Percentiles rank a stretch among this genome's conserved stretches.
These are phyloP conservation scores for Aelia acuminata DNA, from an alignment of 2,888 invertebrate genomes.

Conservation along the genomic window DNA sequence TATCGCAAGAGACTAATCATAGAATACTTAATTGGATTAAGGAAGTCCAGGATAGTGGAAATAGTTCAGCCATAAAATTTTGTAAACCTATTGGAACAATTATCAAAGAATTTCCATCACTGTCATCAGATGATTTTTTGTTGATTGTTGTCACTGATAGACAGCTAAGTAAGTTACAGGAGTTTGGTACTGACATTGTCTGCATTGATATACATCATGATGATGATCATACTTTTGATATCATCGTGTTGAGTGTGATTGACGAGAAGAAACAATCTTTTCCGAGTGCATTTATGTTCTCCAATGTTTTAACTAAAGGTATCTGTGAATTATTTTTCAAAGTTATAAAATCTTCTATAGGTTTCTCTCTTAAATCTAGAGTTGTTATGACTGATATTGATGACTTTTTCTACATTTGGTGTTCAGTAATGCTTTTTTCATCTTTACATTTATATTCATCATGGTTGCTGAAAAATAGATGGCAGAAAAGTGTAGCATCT, in stretches of 20 bases:
- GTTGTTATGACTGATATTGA: constrained; percentile 59
- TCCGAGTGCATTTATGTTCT: constrained; percentile 59
- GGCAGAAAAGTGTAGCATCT: constrained; percentile 57
- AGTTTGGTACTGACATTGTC: constrained; percentile 57
- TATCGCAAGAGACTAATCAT: neutral
- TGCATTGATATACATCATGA: constrained; percentile 59
- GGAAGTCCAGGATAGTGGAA: neutral
- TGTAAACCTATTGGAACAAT: constrained; percentile 61
- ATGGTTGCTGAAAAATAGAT: constrained; percentile 60
- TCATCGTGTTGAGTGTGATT: constrained; percentile 54
- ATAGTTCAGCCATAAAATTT: constrained; percentile 54
- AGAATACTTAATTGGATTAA: constrained; percentile 25
- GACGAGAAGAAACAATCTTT: constrained; percentile 60
- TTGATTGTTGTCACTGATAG: constrained; percentile 61
- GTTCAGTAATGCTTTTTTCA: constrained; percentile 57
- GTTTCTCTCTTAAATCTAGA: constrained; percentile 56
- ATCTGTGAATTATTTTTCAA: constrained; percentile 58
- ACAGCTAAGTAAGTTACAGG: constrained; percentile 59
- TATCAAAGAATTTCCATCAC: constrained; percentile 57
- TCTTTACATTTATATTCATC: constrained; percentile 59
- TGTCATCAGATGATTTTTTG: constrained; percentile 57
- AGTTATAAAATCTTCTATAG: constrained; percentile 53
- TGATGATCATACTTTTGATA: constrained; percentile 55
- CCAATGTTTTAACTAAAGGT: constrained; percentile 49
- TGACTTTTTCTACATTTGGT: constrained; percentile 61